A percentile compares a stretch with the other conserved stretches of the same genome.
These are phyloP conservation scores for Macrobrachium rosenbergii DNA, from an alignment of 1,140 invertebrate species.

Conservation along the genomic window DNA sequence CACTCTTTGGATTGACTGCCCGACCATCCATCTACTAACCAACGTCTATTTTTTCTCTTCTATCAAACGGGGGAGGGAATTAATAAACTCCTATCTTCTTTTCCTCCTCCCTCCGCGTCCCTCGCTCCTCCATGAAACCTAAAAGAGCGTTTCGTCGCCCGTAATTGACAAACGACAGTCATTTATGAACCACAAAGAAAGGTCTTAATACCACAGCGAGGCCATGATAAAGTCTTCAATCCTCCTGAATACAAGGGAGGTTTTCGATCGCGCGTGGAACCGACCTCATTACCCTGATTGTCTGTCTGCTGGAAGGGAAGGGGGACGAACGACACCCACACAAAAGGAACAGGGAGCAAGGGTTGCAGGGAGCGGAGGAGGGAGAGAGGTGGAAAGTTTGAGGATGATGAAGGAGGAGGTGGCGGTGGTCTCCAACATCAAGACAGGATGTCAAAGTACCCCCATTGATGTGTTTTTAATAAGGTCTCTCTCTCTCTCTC, in stretches of 20 bases:
- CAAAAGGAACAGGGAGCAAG: background rate
- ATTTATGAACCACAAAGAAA: conserved; percentile 56
- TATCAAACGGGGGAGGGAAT: too few species aligned
- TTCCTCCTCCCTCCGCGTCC: background rate
- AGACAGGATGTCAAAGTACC: too few species aligned
- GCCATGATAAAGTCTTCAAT: conserved; percentile 47
- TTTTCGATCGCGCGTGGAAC: conserved; percentile 57
- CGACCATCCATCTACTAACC: too few species aligned
- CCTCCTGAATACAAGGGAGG: conserved; percentile 30
- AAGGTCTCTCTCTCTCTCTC: too few species aligned
- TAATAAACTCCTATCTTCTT: background rate
- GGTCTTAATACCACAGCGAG: conserved; percentile 46
- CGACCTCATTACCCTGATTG: conserved; percentile 60
- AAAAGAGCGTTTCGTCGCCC: background rate
- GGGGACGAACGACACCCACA: conserved; percentile 22
- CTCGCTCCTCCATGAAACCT: too few species aligned
- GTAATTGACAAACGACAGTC: conserved; percentile 57
- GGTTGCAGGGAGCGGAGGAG: background rate
- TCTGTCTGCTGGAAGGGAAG: conserved; percentile 50
- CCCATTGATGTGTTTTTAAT: too few species aligned
- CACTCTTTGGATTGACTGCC: background rate
- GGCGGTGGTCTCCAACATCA: too few species aligned
- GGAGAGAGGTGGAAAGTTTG: background rate
- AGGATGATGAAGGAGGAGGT: background rate
- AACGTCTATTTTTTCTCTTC: too few species aligned